Percentiles rank a stretch among this genome's conserved stretches.
Conservation (phyloP, 2,888 invertebrate genomes). For the Polia nebulosa region DNA sequence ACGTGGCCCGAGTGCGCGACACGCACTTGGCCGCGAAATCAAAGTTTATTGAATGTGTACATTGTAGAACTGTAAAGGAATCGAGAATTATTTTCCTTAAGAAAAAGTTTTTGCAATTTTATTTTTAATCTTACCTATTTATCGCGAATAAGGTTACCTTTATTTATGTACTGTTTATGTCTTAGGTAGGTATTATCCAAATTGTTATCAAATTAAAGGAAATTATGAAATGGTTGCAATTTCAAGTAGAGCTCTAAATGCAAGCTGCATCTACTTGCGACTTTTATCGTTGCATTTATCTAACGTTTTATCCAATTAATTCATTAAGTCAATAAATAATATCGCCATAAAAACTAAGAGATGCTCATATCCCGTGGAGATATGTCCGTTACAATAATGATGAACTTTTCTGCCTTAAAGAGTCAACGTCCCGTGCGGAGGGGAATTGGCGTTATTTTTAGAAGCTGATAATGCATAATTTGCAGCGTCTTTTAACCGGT, state of each 20-base stretch:
- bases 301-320: conserved; percentile 52
- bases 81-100: neutral
- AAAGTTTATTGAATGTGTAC: neutral
- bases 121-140: neutral
- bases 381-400: conserved; percentile 61
- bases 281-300: conserved; percentile 35
- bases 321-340: conserved; percentile 58
- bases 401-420: conserved; percentile 42
- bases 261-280: conserved; percentile 1
- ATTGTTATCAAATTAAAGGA: neutral
- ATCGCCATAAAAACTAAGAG: conserved; percentile 58
- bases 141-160: neutral
- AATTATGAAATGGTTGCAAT: neutral
- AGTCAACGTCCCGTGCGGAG: conserved; percentile 42
- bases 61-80: neutral
- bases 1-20: too few species aligned
- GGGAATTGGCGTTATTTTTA: conserved; percentile 56
- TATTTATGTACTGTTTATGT: neutral
- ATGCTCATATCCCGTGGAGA: conserved; percentile 50
- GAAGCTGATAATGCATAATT: conserved; percentile 58
- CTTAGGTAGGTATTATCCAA: neutral
- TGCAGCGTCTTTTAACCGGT: conserved; percentile 58
- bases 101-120: neutral
- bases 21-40: too few species aligned
- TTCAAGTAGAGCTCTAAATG: neutral